Base-by-base conservation (phyloP, 2,888 invertebrate genomes). In the Marasmarcha lunaedactyla region DNA sequence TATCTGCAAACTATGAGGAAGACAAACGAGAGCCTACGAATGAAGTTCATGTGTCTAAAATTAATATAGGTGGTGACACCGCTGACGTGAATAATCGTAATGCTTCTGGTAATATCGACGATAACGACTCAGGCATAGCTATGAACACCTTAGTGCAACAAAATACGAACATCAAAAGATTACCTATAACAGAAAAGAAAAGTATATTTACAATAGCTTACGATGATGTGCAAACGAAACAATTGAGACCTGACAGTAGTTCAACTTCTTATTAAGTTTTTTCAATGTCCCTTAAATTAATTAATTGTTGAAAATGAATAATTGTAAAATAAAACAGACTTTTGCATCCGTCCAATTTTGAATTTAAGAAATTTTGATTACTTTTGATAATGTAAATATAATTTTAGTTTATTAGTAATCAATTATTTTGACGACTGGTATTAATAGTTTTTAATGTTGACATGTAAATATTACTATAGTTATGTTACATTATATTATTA, bases 121-220 rank as follows among this genome's bases (percentile, higher is more conserved):
- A 91, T 55, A 90, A 92, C 56, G 93, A 93, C 61, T 91, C 93
- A 1, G 92, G 91, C 0, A 92, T 92, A 48, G 90, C 90, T 5
- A 88, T 93, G 81, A 89, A 90, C 38, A 86, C 87, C 0, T 60
- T 79, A 44, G 67, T 68, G 33, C 79, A 81, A 48, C 78, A 87
- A 43, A 73, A 84, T 36, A 7, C 4, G 3, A 85, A 87, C 55
- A 84, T 87, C 6, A 86, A 87, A 45, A 79, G 89, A 45, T 85
- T 90, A 54, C 87, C 89, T 12, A 90, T 90, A 44, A 89, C 90
- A 2, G 94, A 95, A 57, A 96, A 95, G 77, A 95, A 95, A 63
- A 95, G 95, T 62, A 90, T 96, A 15, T 96, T 96, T 59, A 94
- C 94, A 5, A 96, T 96, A 50, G 95, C 95, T 1, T 96, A 95